Conservation (phyloP, 2,888 invertebrate genomes). For the Protula sp. region DNA sequence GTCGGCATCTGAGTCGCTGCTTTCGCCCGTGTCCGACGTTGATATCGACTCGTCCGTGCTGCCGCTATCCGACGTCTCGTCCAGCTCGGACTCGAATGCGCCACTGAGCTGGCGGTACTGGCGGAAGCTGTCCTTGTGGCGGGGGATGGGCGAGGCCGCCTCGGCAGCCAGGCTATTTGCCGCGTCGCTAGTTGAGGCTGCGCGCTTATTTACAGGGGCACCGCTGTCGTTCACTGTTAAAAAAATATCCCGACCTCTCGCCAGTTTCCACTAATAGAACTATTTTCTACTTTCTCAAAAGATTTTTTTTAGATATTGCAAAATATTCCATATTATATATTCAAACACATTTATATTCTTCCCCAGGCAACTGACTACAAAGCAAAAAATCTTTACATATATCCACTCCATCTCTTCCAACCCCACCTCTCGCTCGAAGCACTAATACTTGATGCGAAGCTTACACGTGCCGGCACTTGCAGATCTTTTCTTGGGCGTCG, state of each 20-base stretch:
- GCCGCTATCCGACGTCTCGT: conserved; percentile 42
- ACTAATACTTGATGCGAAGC: background rate
- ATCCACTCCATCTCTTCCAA: background rate
- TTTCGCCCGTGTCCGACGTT: conserved; percentile 20
- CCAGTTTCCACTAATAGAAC: too few species aligned
- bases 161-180: background rate
- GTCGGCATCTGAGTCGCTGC: conserved; percentile 8
- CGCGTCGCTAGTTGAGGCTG: background rate
- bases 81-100: conserved; percentile 39
- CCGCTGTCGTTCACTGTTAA: too few species aligned
- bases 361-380: too few species aligned
- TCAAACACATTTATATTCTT: too few species aligned
- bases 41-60: conserved; percentile 43
- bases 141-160: background rate
- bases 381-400: too few species aligned
- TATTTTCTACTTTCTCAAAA: too few species aligned
- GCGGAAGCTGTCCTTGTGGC: conserved; percentile 54
- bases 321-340: too few species aligned
- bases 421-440: background rate
- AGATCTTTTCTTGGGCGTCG: background rate
- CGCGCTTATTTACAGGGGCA: too few species aligned
- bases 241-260: too few species aligned
- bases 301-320: background rate
- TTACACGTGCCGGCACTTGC: background rate
- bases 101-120: conserved; percentile 51